Evolutionary conservation across 2,113 vertebrate genomes (phyloP).

Genomic region (Delphinapterus leucas): DNA sequence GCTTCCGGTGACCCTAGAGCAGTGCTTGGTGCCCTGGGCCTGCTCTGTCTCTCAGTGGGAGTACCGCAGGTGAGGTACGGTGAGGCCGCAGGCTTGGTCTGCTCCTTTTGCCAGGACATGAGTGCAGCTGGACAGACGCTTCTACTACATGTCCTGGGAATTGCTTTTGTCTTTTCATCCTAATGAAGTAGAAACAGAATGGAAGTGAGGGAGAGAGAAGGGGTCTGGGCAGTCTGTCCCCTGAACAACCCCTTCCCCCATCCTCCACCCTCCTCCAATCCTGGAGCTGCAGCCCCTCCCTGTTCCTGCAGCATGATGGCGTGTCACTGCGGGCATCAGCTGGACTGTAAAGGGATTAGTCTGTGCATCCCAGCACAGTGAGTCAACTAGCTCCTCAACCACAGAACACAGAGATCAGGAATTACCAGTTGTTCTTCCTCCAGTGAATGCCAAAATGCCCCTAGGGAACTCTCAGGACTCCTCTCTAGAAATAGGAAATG

Average conservation of each 20-base stretch:
- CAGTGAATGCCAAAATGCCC: not conserved
- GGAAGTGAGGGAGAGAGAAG: not conserved
- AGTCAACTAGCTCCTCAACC: not conserved
- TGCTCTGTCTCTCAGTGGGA: not conserved
- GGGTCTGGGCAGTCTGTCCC: not conserved
- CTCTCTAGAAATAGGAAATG: not conserved
- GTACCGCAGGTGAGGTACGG: not conserved
- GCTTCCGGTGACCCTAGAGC: rapidly evolving
- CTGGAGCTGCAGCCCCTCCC: not conserved
- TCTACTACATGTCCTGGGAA: not conserved
- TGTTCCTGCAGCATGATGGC: rapidly evolving
- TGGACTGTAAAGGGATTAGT: not conserved
- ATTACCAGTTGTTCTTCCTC: not conserved
- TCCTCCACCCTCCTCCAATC: too few species aligned
- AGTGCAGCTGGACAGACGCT: not conserved
- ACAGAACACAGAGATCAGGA: not conserved
- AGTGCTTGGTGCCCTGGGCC: not conserved
- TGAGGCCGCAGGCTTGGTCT: not conserved
- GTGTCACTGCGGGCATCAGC: rapidly evolving
- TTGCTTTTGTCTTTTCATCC: not conserved
- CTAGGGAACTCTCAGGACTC: not conserved
- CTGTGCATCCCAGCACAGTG: not conserved
- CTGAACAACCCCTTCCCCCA: rapidly evolving
- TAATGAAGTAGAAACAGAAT: not conserved
- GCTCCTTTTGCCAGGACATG: rapidly evolving